These are phyloP conservation scores for Antrozous pallidus DNA, from an alignment of 2,797 vertebrate species.

Conservation along the genomic window DNA sequence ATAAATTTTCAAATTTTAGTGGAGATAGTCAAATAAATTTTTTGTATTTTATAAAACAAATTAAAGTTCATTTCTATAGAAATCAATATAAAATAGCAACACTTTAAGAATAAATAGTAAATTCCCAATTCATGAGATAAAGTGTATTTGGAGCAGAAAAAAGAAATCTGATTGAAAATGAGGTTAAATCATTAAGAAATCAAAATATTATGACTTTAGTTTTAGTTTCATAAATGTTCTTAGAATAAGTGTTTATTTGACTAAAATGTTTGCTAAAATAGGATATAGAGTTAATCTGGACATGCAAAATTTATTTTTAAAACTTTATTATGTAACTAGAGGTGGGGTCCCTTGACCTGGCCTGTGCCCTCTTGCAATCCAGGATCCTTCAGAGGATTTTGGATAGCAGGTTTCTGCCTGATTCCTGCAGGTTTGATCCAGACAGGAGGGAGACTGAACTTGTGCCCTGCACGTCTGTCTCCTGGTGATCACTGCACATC, in stretches of 20 bases:
- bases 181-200: background rate
- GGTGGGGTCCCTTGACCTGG: too few relatives aligned
- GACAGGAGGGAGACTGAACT: too few relatives aligned
- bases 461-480: too few relatives aligned
- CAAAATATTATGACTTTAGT: background rate
- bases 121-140: background rate
- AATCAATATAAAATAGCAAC: background rate
- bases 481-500: too few relatives aligned
- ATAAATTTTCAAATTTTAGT: background rate
- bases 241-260: background rate
- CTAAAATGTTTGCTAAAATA: background rate
- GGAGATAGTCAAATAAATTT: background rate
- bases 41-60: background rate
- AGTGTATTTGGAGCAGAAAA: background rate
- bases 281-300: background rate
- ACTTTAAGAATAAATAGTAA: background rate
- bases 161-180: background rate
- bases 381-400: too few relatives aligned
- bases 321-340: too few relatives aligned
- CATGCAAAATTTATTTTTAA: background rate
- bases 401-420: too few relatives aligned
- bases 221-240: background rate
- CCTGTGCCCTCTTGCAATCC: too few relatives aligned
- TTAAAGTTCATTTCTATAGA: background rate
- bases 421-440: too few relatives aligned